Evolutionary conservation across 2,797 vertebrate genomes (phyloP), one percentile per base, ranked within the genome.

Genomic region (Poliocrania exsul): DNA sequence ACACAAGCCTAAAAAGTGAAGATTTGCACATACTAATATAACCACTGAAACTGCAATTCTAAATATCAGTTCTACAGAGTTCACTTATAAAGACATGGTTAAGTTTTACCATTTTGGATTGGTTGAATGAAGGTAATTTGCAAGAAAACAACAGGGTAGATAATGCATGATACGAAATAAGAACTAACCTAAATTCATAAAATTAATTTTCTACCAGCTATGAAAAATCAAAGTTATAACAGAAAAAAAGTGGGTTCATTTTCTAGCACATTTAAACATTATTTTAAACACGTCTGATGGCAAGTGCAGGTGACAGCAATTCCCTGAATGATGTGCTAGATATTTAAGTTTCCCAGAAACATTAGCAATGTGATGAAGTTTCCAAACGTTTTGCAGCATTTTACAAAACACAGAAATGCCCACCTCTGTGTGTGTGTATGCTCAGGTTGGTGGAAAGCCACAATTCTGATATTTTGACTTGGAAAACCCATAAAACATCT

Each of bases 381-480:
- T 56, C 28, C 0, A 0, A 31, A n/a, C 12, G 2, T n/a, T 85
- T 37, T 46, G 7, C 37, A 71, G 49, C 66, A 16, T 16, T 44
- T 88, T 50, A 60, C 26, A 50, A 40, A 78, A 47, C 0, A 7
- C 37, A 57, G 51, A 57, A 81, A 44, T 4, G 6, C 40, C 42
- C 26, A 60, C 6, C 42, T 64, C 26, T 20, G 6, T 0, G 1
- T 0, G 1, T 5, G 1, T 0, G 0, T 7, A 8, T 26, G 1
- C 23, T 19, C 13, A n/a, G 20, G 10, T 4, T 37, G 20, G 44
- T 11, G 14, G 7, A 85, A 79, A 92, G 23, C 51, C 9, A 3
- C 31, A 58, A 6, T 4, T 40, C 56, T 23, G 25, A 23, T 13
- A 19, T 46, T 92, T 42, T 49, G 44, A 49, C 40, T 81, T 37